Evolutionary conservation across 2,888 invertebrate species (phyloP).

Genomic region (Linnaemya tessellans): DNA sequence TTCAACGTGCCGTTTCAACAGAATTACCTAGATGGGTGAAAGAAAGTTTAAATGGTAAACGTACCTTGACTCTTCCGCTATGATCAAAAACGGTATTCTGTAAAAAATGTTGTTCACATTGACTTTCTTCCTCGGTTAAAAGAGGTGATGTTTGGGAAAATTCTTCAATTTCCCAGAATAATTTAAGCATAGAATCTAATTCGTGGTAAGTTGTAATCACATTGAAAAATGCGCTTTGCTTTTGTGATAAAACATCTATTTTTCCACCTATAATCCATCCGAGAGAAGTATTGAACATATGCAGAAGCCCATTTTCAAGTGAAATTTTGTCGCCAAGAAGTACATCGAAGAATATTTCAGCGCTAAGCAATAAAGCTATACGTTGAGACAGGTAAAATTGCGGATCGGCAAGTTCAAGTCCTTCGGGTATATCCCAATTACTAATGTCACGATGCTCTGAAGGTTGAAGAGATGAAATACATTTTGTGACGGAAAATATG

Average conservation of each 20-base stretch:
- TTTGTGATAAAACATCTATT: not conserved
- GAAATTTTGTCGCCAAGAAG: not conserved
- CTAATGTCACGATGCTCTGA: not conserved
- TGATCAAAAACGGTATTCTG: constrained; percentile 34
- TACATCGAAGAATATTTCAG: not conserved
- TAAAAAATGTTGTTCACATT: constrained; percentile 27
- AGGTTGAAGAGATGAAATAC: not conserved
- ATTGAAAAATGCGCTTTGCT: not conserved
- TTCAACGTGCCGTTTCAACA: no score
- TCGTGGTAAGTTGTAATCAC: not conserved
- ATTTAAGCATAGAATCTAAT: constrained; percentile 2
- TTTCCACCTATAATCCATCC: constrained; percentile 52
- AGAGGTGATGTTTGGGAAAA: not conserved
- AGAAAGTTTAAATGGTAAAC: no score
- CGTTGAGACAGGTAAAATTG: not conserved
- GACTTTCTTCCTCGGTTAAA: constrained; percentile 20
- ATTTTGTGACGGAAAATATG: not conserved
- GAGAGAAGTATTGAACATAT: constrained; percentile 41
- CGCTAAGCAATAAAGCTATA: not conserved
- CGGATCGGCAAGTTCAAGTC: not conserved
- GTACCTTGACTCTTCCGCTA: constrained; percentile 34
- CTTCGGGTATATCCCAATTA: not conserved
- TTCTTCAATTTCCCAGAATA: constrained; percentile 44
- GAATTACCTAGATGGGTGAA: no score
- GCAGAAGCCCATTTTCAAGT: constrained; percentile 35